phyloP scores from a whole-genome alignment of 2,113 vertebrate species.

The Trichomycterus rosablanca region DNA sequence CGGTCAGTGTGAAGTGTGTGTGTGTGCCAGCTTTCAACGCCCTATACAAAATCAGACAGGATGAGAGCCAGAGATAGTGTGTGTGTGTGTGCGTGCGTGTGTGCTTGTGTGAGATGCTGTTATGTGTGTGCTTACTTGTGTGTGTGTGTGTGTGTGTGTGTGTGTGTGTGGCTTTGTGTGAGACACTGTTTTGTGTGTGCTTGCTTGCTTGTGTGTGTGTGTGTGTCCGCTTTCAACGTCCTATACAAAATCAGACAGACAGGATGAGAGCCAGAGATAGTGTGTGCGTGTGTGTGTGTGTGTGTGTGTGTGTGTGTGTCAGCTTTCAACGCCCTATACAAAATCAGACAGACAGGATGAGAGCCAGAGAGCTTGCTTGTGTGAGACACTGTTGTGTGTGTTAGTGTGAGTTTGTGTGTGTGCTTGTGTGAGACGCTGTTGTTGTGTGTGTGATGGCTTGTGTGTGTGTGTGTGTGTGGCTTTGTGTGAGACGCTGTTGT shows the following conservation, averaged over 20 bases:
- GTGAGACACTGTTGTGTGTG: background rate
- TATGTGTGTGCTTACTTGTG: slow-evolving; percentile 1
- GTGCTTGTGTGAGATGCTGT: background rate
- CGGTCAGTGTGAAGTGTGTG: background rate
- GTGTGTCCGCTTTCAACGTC: background rate
- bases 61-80: background rate
- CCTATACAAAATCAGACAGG: too few species aligned
- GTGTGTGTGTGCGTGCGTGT: slow-evolving; percentile 14
- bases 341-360: too few species aligned
- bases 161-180: slow-evolving; percentile 6
- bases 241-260: too few species aligned
- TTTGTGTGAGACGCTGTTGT: slow-evolving; percentile 8
- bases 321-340: too few species aligned
- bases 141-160: slow-evolving; percentile 10
- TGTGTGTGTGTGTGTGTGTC: background rate
- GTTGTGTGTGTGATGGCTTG: background rate
- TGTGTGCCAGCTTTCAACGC: background rate
- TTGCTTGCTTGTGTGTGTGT: slow-evolving; percentile 16
- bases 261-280: background rate
- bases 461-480: slow-evolving; percentile 10
- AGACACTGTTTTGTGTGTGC: too few species aligned
- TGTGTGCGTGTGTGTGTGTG: background rate
- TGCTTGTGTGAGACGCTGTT: background rate
- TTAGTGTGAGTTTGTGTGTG: background rate
- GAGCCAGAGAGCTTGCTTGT: background rate